Percentiles rank a stretch among this genome's conserved stretches.
These are phyloP conservation scores for Teleogryllus occipitalis DNA, from an alignment of 1,140 invertebrate genomes.

Conservation along the genomic window DNA sequence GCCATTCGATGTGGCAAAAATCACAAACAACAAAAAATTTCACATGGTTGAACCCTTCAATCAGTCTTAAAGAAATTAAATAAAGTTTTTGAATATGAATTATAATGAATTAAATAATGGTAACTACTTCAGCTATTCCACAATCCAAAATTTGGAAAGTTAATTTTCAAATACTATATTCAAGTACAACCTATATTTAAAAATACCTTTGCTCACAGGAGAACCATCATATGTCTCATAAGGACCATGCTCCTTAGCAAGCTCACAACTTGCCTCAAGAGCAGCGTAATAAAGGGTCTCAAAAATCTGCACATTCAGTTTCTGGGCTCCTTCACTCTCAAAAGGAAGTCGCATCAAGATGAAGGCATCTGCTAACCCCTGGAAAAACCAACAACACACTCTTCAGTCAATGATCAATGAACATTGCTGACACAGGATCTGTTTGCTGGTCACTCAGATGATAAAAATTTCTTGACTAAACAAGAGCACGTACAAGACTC, in stretches of 20 bases:
- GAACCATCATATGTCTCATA: conserved; percentile 89
- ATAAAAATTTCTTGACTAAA: no score
- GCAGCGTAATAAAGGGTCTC: conserved; percentile 98
- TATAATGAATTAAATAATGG: no score
- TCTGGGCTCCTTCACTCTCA: conserved; percentile 72
- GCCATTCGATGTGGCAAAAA: no score
- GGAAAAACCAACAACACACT: not conserved
- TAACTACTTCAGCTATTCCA: no score
- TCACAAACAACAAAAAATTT: no score
- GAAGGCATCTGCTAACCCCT: conserved; percentile 95
- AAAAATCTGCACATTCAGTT: conserved; percentile 93
- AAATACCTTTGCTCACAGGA: conserved; percentile 86
- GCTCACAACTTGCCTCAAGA: conserved; percentile 91
- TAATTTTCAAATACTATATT: no score
- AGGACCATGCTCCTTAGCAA: conserved; percentile 75
- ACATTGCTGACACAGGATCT: not conserved
- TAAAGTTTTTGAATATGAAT: no score
- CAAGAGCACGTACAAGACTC: no score
- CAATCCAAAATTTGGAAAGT: no score
- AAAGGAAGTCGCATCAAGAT: conserved; percentile 92
- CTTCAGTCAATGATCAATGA: not conserved
- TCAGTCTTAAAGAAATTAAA: no score
- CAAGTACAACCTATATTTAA: conserved; percentile 21
- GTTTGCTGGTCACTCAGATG: no score
- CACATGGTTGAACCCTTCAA: no score